These are phyloP conservation scores for Mactra quadrangularis DNA, from an alignment of 1,140 invertebrate species.

Conservation along the genomic window DNA sequence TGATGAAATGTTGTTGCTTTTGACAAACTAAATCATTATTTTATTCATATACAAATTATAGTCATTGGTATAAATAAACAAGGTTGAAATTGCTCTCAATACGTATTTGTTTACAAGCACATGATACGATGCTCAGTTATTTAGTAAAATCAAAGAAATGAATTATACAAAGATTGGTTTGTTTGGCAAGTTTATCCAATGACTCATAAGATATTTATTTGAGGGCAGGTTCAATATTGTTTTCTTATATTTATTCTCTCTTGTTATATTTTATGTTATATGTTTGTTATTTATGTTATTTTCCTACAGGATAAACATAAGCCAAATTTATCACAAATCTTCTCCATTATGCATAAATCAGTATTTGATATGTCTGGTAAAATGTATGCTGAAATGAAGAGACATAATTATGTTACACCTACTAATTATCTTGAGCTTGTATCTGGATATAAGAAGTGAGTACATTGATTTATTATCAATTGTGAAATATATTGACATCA, in stretches of 20 bases:
- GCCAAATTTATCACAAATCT: slow-evolving; percentile 88
- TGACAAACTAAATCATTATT: no score
- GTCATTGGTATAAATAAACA: no score
- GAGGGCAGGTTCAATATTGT: no score
- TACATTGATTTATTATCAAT: not conserved
- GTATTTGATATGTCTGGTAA: slow-evolving; percentile 88
- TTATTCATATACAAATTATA: no score
- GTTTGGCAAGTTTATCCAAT: no score
- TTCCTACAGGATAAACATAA: slow-evolving; percentile 85
- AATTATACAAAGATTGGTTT: no score
- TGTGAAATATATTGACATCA: not conserved
- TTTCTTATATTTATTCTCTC: not conserved
- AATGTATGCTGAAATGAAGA: slow-evolving; percentile 90
- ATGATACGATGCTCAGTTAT: no score
- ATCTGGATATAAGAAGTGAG: slow-evolving; percentile 91
- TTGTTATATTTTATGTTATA: not conserved
- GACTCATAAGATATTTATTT: no score
- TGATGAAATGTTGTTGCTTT: no score
- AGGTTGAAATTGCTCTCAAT: no score
- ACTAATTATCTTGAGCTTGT: slow-evolving; percentile 93
- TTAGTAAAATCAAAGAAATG: no score
- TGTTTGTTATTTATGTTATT: slow-evolving; percentile 32
- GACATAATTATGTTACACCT: slow-evolving; percentile 94
- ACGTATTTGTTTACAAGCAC: no score
- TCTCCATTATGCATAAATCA: slow-evolving; percentile 91